phyloP scores from a whole-genome alignment of 2,797 vertebrate genomes.

The Peromyscus aztecus region DNA sequence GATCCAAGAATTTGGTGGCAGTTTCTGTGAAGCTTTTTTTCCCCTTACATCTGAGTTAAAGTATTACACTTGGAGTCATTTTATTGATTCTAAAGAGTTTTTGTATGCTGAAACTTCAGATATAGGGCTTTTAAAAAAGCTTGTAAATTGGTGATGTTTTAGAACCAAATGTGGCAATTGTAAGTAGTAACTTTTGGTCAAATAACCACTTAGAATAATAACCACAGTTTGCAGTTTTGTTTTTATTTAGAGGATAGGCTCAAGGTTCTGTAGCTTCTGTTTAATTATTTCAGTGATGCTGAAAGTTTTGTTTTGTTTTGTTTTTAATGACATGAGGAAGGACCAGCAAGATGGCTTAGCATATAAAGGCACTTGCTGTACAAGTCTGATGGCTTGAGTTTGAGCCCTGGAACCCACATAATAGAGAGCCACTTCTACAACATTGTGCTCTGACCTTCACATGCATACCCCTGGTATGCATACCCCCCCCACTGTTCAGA shows the following conservation, averaged over 20 bases:
- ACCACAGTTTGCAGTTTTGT: constrained; percentile 4
- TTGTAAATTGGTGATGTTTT: constrained; percentile 23
- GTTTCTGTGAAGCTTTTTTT: constrained; percentile 1
- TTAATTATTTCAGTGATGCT: constrained; percentile 18
- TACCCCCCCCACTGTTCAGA: no score
- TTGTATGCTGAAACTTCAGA: constrained; percentile 31
- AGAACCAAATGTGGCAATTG: constrained; percentile 16
- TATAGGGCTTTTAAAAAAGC: neutral
- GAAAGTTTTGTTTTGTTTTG: neutral
- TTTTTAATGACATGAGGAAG: neutral
- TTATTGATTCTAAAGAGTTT: constrained; percentile 44
- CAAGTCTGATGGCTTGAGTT: neutral
- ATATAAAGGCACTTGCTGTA: neutral
- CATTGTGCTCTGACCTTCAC: neutral
- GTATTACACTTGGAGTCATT: constrained; percentile 24
- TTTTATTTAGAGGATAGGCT: constrained; percentile 1
- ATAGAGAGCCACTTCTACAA: neutral
- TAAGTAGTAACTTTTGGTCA: constrained; percentile 47
- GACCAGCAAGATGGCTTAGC: neutral
- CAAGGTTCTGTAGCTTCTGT: neutral
- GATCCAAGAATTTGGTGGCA: neutral
- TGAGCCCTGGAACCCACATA: neutral
- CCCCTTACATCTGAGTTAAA: constrained; percentile 36
- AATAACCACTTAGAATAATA: constrained; percentile 36
- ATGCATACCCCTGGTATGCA: neutral